phyloP scores from a whole-genome alignment of 2,888 invertebrate genomes.

The Cantharis rufa region DNA sequence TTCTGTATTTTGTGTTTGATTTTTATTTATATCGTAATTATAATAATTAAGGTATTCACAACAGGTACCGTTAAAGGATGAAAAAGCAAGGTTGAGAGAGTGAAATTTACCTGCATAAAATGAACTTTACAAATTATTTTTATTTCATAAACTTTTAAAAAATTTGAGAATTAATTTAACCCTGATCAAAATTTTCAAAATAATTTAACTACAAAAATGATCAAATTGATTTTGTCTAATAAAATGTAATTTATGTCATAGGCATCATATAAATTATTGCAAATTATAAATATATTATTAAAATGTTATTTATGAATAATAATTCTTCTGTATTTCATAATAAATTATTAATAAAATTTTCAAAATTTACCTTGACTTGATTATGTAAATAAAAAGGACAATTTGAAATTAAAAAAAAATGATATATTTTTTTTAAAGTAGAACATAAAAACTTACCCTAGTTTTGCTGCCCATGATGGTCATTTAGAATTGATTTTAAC shows the following conservation, averaged over 20 bases:
- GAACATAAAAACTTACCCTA: background rate
- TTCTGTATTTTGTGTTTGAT: background rate
- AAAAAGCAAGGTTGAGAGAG: background rate
- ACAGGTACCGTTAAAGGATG: slow-evolving; percentile 6
- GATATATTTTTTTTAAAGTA: background rate
- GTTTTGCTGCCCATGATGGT: background rate
- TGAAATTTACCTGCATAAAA: background rate
- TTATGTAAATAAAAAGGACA: background rate
- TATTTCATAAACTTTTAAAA: background rate
- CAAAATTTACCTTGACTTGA: slow-evolving; percentile 1
- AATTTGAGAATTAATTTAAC: too few relatives aligned
- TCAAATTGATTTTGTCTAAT: background rate
- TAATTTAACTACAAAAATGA: background rate
- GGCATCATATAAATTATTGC: background rate
- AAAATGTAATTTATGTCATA: background rate
- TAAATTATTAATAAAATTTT: background rate
- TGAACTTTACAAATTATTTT: background rate
- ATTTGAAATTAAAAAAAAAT: background rate
- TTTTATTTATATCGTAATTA: background rate
- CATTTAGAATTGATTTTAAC: background rate
- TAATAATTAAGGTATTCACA: background rate
- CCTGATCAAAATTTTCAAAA: background rate
- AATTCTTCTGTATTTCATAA: background rate
- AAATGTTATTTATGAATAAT: background rate
- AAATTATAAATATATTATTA: background rate